These are phyloP conservation scores for Chrosomus eos DNA, from an alignment of 2,797 vertebrate genomes.

Conservation along the genomic window DNA sequence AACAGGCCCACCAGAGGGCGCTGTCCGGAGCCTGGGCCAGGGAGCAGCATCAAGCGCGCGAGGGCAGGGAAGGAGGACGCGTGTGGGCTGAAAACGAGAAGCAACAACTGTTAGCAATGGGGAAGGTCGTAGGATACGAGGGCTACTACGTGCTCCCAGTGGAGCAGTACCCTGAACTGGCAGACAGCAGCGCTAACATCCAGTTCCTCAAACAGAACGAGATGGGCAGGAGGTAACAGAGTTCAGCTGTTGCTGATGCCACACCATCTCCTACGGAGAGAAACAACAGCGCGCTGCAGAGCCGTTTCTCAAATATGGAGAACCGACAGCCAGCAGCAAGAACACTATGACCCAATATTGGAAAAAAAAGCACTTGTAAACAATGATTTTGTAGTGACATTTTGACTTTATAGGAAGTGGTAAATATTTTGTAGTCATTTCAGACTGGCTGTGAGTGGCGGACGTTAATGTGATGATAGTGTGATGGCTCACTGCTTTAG, in stretches of 20 bases:
- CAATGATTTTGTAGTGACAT: constrained; percentile 69
- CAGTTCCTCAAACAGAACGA: constrained; percentile 94
- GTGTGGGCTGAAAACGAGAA: constrained; percentile 88
- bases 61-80: constrained; percentile 84
- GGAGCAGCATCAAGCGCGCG: constrained; percentile 84
- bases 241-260: constrained; percentile 55
- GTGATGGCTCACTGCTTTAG: constrained; percentile 45
- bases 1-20: constrained; percentile 87
- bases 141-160: constrained; percentile 89
- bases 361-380: constrained; percentile 69
- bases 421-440: constrained; percentile 59
- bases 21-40: constrained; percentile 83
- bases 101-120: constrained; percentile 85
- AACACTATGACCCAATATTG: constrained; percentile 71
- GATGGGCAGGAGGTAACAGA: constrained; percentile 94
- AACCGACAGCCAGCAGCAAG: constrained; percentile 75
- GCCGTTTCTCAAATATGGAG: constrained; percentile 72
- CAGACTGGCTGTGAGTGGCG: constrained; percentile 25
- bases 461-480: constrained; percentile 8
- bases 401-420: constrained; percentile 59
- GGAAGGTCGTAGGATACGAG: constrained; percentile 87
- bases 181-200: constrained; percentile 92
- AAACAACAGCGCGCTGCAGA: constrained; percentile 81
- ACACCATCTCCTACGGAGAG: constrained; percentile 85
- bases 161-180: constrained; percentile 91